Evolutionary conservation across 2,113 vertebrate genomes (phyloP), one percentile per base, ranked within the genome.

Genomic region (Tyrannus savana): DNA sequence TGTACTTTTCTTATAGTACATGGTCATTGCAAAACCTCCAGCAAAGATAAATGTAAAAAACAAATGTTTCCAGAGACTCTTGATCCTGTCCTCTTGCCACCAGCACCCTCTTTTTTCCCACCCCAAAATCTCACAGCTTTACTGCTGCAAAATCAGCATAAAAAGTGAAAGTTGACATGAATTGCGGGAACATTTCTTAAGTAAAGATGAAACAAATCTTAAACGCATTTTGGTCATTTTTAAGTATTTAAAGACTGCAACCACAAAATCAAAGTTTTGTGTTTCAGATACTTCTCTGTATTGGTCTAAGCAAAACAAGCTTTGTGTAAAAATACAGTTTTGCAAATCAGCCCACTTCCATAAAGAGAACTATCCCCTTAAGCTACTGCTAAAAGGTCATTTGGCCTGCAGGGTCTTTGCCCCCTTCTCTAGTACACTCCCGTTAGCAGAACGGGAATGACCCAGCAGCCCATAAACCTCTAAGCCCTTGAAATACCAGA

Each of bases 221-320:
- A 24, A 33, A 92, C 94, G 47, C 78, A 66, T 96, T 96, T 96
- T 66, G 50, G 67, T 94, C 6, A 53, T 85, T 96, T 96, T 89
- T 56, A 92, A 96, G 74, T 95, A 95, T 82, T 94, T 94, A 92
- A 87, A 96, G 86, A 92, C 30, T 63, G 77, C 68, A 96, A 97
- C 96, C 94, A 97, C 96, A 97, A 97, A 97, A 97, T 93, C 93
- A 72, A 97, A 97, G 94, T 94, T 97, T 86, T 97, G 56, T 94
- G 77, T 93, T 97, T 95, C 39, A 41, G 91, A 94, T 94, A 78
- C 53, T 97, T 97, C 97, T 96, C 96, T 96, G 50, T 95, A 95
- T 79, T 94, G n/a, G 50, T 95, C 68, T 97, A 97, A 98, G 94
- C 55, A 7, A 98, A 97, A 97, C 27, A 95, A 97, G 96, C 77